Percentiles rank a stretch among this genome's conserved stretches.
phyloP scores from a whole-genome alignment of 2,113 vertebrate genomes.

The Cacatua alba region DNA sequence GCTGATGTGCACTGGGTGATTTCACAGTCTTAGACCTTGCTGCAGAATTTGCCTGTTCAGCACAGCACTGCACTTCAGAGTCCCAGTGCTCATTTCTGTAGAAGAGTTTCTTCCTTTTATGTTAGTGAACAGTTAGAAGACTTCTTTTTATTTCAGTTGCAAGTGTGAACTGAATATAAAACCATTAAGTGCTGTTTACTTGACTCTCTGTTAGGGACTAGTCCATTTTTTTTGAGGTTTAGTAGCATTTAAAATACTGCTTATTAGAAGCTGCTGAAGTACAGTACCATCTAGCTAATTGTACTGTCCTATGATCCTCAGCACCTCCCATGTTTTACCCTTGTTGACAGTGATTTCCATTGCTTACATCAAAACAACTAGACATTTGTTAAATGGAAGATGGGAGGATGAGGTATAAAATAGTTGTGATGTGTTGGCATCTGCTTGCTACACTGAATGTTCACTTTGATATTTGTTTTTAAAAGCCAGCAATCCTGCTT shows the following conservation, averaged over 20 bases:
- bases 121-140: conserved; percentile 12
- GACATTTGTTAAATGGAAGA: background rate
- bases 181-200: background rate
- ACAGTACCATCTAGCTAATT: background rate
- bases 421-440: background rate
- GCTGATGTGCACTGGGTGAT: background rate
- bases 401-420: background rate
- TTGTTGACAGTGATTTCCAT: background rate
- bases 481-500: background rate
- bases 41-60: background rate
- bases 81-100: background rate
- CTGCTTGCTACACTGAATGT: background rate
- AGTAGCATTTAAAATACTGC: background rate
- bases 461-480: background rate
- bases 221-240: background rate
- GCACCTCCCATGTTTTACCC: background rate
- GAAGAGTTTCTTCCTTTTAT: conserved; percentile 22
- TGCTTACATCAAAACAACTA: background rate
- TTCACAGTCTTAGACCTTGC: background rate
- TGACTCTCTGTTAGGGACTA: background rate
- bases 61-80: background rate
- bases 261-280: background rate
- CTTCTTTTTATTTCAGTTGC: background rate
- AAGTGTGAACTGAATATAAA: conserved; percentile 34
- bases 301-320: background rate